A percentile compares a stretch with the other conserved stretches of the same genome.
phyloP scores from a whole-genome alignment of 2,113 vertebrate genomes.

The Collichthys lucidus region DNA sequence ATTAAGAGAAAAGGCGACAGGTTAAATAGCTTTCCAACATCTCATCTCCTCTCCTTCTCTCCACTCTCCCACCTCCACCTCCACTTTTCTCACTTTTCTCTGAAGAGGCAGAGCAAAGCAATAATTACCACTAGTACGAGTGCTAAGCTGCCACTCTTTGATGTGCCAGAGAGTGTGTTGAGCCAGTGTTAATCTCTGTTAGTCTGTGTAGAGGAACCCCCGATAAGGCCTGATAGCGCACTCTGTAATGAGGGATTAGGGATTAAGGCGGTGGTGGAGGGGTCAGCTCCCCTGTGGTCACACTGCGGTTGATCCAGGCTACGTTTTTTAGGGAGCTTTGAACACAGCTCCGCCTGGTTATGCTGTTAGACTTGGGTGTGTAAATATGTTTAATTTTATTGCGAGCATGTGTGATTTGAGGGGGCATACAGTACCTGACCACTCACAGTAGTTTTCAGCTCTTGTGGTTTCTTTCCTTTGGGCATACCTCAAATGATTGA shows the following conservation, averaged over 20 bases:
- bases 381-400: slow-evolving; percentile 19
- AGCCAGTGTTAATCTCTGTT: slow-evolving; percentile 80
- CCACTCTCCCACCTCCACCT: background rate
- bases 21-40: slow-evolving; percentile 33
- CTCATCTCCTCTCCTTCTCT: slow-evolving; percentile 3
- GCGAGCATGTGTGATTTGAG: background rate
- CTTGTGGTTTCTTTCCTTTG: background rate
- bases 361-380: background rate
- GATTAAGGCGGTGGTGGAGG: slow-evolving; percentile 67
- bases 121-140: slow-evolving; percentile 75
- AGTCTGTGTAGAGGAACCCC: slow-evolving; percentile 70
- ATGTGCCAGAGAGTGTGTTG: slow-evolving; percentile 73
- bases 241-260: slow-evolving; percentile 80
- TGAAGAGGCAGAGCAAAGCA: slow-evolving; percentile 69
- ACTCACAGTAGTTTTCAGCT: slow-evolving; percentile 5
- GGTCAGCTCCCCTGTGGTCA: slow-evolving; percentile 72
- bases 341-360: background rate
- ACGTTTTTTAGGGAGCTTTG: slow-evolving; percentile 31
- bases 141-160: slow-evolving; percentile 71
- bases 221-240: slow-evolving; percentile 69
- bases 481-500: slow-evolving; percentile 49
- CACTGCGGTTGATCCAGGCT: slow-evolving; percentile 61
- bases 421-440: background rate
- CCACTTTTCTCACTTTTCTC: slow-evolving; percentile 35
- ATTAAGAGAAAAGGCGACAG: slow-evolving; percentile 11